Conservation (phyloP, 1,140 invertebrate genomes). For the Diuraphis noxia region DNA sequence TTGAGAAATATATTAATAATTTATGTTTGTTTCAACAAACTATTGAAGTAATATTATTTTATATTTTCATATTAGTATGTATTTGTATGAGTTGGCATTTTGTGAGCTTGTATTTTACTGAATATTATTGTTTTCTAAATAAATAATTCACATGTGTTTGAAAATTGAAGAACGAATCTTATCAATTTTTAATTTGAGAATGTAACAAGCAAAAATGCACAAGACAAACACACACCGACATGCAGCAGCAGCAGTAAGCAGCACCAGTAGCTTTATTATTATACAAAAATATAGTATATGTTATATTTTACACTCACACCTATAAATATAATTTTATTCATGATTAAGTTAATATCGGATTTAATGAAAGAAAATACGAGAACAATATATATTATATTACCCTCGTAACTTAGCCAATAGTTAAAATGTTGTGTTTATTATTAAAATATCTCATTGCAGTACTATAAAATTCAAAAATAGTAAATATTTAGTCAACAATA, state of each 20-base stretch:
- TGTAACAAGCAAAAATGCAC: constrained; percentile 44
- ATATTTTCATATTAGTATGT: constrained; percentile 2
- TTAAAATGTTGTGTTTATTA: neutral
- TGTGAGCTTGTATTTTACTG: constrained; percentile 25
- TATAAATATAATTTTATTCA: neutral
- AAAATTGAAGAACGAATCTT: constrained; percentile 31
- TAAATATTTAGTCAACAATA: neutral
- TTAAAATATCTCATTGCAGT: neutral
- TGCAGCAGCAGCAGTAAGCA: constrained; percentile 28
- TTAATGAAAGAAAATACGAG: neutral
- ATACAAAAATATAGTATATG: constrained; percentile 46
- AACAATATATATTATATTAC: neutral
- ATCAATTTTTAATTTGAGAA: constrained; percentile 33
- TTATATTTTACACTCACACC: constrained; percentile 43
- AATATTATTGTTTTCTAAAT: constrained; percentile 7
- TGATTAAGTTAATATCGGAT: neutral
- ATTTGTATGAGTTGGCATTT: constrained; percentile 11
- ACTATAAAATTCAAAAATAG: constrained; percentile 31
- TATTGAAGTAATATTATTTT: neutral
- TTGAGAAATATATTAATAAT: neutral
- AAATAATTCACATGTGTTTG: constrained; percentile 16
- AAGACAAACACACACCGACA: constrained; percentile 47
- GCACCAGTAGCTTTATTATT: constrained; percentile 47
- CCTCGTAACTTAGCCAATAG: neutral
- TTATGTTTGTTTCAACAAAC: constrained; percentile 6